A percentile compares a stretch with the other conserved stretches of the same genome.
Conservation (phyloP, 2,113 vertebrate genomes). For the Camelus bactrianus region DNA sequence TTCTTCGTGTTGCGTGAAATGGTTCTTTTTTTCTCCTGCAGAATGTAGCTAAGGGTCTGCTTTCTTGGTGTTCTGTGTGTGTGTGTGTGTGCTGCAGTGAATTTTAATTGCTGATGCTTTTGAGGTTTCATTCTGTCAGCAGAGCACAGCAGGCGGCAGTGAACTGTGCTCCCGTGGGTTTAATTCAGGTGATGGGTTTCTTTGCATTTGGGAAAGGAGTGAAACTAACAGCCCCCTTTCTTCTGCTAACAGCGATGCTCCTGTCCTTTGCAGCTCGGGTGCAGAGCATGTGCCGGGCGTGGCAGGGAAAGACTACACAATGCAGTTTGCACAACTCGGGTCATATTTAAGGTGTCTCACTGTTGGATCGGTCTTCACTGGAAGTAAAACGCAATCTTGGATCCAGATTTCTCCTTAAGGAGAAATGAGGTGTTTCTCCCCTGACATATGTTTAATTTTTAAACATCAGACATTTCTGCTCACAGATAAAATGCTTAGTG, state of each 20-base stretch:
- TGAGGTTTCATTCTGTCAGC: constrained; percentile 65
- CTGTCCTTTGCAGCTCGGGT: not conserved
- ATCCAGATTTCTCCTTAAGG: constrained; percentile 23
- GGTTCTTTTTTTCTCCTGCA: not conserved
- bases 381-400: not conserved
- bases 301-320: not conserved
- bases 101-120: constrained; percentile 60
- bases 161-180: not conserved
- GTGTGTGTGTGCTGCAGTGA: not conserved
- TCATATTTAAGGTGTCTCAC: not conserved
- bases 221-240: constrained; percentile 8
- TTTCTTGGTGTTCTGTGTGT: not conserved
- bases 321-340: accelerated
- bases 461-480: constrained; percentile 36
- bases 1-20: not conserved
- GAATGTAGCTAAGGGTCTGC: not conserved
- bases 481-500: not conserved
- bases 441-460: not conserved
- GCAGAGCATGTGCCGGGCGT: not conserved
- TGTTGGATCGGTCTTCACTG: not conserved
- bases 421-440: constrained; percentile 34
- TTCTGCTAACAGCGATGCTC: not conserved
- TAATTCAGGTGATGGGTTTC: constrained; percentile 19
- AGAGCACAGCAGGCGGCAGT: not conserved
- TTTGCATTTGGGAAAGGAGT: constrained; percentile 55